Evolutionary conservation across 2,888 invertebrate genomes (phyloP), one percentile per base, ranked within the genome.

Genomic region (Ornithoptera alexandrae): DNA sequence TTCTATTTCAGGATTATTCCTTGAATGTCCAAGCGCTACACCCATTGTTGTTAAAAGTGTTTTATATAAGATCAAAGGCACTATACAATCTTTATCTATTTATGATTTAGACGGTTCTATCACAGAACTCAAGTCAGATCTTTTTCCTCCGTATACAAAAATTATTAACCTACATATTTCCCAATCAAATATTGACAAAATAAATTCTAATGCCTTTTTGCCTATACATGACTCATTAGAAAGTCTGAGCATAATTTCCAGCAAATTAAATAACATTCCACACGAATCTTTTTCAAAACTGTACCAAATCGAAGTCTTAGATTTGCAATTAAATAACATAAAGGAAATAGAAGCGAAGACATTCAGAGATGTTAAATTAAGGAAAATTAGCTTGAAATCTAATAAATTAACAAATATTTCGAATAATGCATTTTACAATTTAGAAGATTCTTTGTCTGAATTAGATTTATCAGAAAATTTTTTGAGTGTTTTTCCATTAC

Each of bases 391-490:
- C 84, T 93, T 98, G 76, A 97, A 97, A 85, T 96, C 96, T 57
- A 98, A 98, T 86, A 95, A 95, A 79, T 94, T 98, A 78, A 94
- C 94, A 74, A 94, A 95, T 81, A 95, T 98, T 81, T 96, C 96
- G 10, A 97, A 97, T 81, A 95, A 96, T 87, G 97, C 97, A 62
- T 97, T 97, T 85, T 93, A 94, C 57, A 96, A 96, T 0, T 91
- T 97, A 68, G 96, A 97, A 82, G 94, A 95, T 73, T 94, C 94
- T 72, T 93, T 98, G 76, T 95, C 94, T 70, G 97, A 97, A 84
- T 93, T 98, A 75, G 97, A 97, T 85, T 91, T 98, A 73, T 96
- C 97, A 10, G 97, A 97, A 89, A 98, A 98, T 89, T 96, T 95
- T 83, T 89, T 98, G n/a, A 94, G 95, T 78, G 88, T 93, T 73